Evolutionary conservation across 2,888 invertebrate genomes (phyloP).

Genomic region (Drosophila macrospina): DNA sequence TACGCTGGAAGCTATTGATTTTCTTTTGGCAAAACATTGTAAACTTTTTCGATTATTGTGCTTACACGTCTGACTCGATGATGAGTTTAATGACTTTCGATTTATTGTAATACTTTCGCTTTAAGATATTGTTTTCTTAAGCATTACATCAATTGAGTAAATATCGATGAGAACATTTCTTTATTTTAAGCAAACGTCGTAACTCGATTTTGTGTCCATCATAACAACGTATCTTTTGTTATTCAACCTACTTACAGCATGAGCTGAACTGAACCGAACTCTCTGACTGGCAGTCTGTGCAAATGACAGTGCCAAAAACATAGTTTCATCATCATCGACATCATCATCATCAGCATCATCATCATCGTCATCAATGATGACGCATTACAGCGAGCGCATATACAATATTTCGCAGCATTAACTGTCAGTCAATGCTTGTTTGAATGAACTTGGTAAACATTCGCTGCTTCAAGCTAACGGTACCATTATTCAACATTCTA

Average conservation of each 20-base stretch:
- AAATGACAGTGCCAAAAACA: slow-evolving; percentile 27
- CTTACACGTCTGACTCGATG: too few species aligned
- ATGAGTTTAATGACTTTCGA: not conserved
- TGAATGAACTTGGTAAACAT: slow-evolving; percentile 36
- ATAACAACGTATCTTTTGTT: slow-evolving; percentile 2
- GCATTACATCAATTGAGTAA: not conserved
- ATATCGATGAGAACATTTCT: slow-evolving; percentile 7
- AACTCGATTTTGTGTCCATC: slow-evolving; percentile 10
- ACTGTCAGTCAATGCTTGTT: slow-evolving; percentile 17
- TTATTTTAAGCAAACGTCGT: not conserved
- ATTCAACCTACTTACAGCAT: slow-evolving; percentile 8
- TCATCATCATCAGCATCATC: not conserved
- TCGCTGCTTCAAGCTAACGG: not conserved
- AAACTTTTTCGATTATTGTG: too few species aligned
- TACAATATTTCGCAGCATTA: slow-evolving; percentile 2
- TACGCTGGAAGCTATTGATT: too few species aligned
- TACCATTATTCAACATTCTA: slow-evolving; percentile 18
- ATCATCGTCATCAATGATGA: slow-evolving; percentile 19
- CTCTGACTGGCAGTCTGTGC: slow-evolving; percentile 19
- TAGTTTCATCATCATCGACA: not conserved
- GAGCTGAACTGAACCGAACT: too few species aligned
- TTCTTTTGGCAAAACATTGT: too few species aligned
- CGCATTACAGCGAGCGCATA: slow-evolving; percentile 14
- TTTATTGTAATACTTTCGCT: not conserved
- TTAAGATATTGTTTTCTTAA: too few species aligned